Conservation (phyloP, 2,888 invertebrate genomes). For the Trachelus tabidus region DNA sequence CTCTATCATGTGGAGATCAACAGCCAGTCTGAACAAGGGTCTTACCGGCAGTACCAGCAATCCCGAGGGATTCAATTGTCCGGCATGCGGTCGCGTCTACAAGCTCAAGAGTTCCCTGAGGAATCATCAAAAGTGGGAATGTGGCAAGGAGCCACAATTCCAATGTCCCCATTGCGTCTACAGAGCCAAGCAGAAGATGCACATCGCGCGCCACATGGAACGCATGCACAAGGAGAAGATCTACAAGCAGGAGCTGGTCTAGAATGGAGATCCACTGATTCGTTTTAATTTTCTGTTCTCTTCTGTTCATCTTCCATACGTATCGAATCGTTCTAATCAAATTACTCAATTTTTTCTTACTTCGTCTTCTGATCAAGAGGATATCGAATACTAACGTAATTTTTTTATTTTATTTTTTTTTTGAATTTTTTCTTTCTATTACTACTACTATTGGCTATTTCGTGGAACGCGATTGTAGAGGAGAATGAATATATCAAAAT, state of each 20-base stretch:
- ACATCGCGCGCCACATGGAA: constrained; percentile 67
- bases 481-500: no score
- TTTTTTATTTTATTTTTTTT: background rate
- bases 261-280: constrained; percentile 24
- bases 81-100: constrained; percentile 86
- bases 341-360: no score
- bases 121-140: constrained; percentile 66
- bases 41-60: constrained; percentile 49
- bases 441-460: no score
- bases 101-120: constrained; percentile 82
- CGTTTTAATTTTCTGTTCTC: no score
- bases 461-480: no score
- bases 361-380: no score
- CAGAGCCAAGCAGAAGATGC: constrained; percentile 66
- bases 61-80: constrained; percentile 76
- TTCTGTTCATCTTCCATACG: no score
- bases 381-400: no score
- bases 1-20: constrained; percentile 64
- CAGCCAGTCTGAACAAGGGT: constrained; percentile 57
- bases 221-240: constrained; percentile 68
- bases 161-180: constrained; percentile 65
- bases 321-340: no score
- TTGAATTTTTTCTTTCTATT: background rate
- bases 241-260: constrained; percentile 63
- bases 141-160: constrained; percentile 66